Conservation (phyloP, 2,888 invertebrate species). For the Lissocephala sabroskyi region DNA sequence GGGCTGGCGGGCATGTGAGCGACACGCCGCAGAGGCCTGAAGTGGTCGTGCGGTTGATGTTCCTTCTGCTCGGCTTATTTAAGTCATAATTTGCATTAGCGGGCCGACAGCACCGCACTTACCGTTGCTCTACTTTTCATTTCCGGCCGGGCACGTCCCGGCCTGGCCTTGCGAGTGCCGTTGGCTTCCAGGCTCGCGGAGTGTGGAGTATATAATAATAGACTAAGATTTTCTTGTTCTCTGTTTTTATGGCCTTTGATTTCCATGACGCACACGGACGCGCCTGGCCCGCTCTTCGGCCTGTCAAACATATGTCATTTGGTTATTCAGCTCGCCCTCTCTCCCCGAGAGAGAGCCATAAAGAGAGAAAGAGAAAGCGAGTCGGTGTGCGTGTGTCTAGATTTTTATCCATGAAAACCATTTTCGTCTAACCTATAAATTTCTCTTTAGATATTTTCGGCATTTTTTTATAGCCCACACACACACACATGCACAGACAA, state of each 20-base stretch:
- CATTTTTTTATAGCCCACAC: conserved; percentile 15
- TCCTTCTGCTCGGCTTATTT: conserved; percentile 36
- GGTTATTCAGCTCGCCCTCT: conserved; percentile 28
- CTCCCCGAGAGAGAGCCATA: no score
- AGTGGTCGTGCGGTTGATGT: conserved; percentile 8
- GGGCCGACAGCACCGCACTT: conserved; percentile 21
- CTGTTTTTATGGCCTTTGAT: conserved; percentile 57
- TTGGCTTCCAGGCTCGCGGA: no score
- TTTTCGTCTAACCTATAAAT: conserved; percentile 43
- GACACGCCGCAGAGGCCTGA: conserved; percentile 39
- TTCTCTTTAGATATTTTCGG: conserved; percentile 20
- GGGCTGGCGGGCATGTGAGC: no score
- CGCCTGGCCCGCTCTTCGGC: background rate
- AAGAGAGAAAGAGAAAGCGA: no score
- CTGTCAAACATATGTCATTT: conserved; percentile 39
- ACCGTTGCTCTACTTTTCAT: conserved; percentile 30
- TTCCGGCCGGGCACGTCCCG: conserved; percentile 23
- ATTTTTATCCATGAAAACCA: conserved; percentile 46
- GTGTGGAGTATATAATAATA: no score
- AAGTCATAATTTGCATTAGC: conserved; percentile 62
- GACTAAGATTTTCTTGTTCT: conserved; percentile 6
- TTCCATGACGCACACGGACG: conserved; percentile 50
- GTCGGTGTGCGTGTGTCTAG: conserved; percentile 39
- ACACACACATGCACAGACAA: no score
- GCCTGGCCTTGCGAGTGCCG: no score